Base-by-base conservation (phyloP, 2,797 vertebrate species). In the Enteromius radiatus region DNA sequence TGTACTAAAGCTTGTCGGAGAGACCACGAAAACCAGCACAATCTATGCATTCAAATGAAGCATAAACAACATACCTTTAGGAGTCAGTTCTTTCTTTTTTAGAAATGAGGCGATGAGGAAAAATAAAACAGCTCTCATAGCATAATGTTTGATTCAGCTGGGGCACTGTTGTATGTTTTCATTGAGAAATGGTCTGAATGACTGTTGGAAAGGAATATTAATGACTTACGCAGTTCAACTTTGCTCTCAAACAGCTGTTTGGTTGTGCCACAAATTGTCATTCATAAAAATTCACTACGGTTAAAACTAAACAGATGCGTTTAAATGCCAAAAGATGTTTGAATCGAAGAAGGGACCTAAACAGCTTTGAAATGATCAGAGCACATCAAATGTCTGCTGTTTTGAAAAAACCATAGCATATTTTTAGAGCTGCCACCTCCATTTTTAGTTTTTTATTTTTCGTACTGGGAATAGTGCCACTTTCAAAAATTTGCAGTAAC, bases 201-300 rank as follows among this genome's bases (percentile, higher is more conserved):
- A 52, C 41, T 52, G 23, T 71, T 45, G 19, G 47, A 28, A 70
- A 14, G 15, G 10, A 15, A 23, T 7, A 15, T 38, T 71, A 61
- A 23, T 63, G 38, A 80, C 52, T 47, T 61, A 61, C 2, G 8
- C 38, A 15, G 17, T 36, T 74, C 9, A 59, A 33, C 28, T 73
- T 73, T 61, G n/a, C 31, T 74, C 43, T 63, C 31, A 33, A 81
- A 75, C 59, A 54, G 47, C 70, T 54, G 61, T 81, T 75, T 65
- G 59, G 61, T 67, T 75, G 43, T 11, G 5, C 36, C 45, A 31
- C 45, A 61, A 65, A 28, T 36, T 28, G 33, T 17, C 70, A 52
- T 81, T 81, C 59, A 41, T 52, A 75, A 67, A 67, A 81, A 67
- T 6, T 71, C 41, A 45, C 56, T 65, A 31, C 54, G 9, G 73